A percentile compares a stretch with the other conserved stretches of the same genome.
Conservation (phyloP, 2,888 invertebrate species). For the Agonopterix heracliana region DNA sequence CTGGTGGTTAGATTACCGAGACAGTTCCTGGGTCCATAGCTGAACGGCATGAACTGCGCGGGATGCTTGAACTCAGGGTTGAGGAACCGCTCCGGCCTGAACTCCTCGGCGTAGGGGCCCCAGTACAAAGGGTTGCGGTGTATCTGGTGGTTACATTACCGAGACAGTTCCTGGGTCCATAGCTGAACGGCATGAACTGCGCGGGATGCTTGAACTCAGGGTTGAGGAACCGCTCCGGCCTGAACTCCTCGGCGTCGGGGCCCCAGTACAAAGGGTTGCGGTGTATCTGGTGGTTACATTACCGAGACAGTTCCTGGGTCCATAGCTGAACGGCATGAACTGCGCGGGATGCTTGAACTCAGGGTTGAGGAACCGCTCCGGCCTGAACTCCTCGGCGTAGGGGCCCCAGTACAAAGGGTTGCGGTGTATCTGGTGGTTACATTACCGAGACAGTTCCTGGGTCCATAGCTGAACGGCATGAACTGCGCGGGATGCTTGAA, state of each 20-base stretch:
- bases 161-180: constrained; percentile 35
- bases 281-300: too few relatives aligned
- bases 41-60: too few relatives aligned
- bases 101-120: too few relatives aligned
- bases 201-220: constrained; percentile 22
- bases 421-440: constrained; percentile 9
- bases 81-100: too few relatives aligned
- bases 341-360: constrained; percentile 26
- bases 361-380: constrained; percentile 17
- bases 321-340: constrained; percentile 34
- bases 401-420: constrained; percentile 19
- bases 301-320: constrained; percentile 37
- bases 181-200: constrained; percentile 34
- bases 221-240: constrained; percentile 19
- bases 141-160: too few relatives aligned
- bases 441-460: constrained; percentile 38
- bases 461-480: constrained; percentile 33
- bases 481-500: constrained; percentile 29
- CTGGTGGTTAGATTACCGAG: too few relatives aligned
- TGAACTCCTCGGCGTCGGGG: constrained; percentile 16
- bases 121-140: too few relatives aligned
- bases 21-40: too few relatives aligned
- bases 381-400: constrained; percentile 16
- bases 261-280: too few relatives aligned
- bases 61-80: too few relatives aligned